Conservation (phyloP, 2,888 invertebrate genomes). For the Muschampia plurimacula region DNA sequence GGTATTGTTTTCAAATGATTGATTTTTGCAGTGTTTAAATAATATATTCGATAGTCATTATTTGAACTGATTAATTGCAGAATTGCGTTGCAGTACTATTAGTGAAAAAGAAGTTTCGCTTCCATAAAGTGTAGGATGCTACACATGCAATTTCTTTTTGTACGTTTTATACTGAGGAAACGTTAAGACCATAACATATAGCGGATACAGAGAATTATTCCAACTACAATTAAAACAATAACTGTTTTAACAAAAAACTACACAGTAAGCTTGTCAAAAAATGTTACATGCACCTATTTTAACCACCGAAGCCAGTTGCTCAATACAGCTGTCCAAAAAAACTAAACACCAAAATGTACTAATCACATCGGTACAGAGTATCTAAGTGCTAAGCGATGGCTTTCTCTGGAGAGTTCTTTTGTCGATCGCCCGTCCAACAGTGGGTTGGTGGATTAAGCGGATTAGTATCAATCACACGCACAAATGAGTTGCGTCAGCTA, state of each 20-base stretch:
- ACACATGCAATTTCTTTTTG: too few species aligned
- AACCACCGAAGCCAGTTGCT: conserved; percentile 22
- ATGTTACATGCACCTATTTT: conserved; percentile 11
- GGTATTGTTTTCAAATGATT: neutral
- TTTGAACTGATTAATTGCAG: too few species aligned
- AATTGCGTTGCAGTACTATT: too few species aligned
- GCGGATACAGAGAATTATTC: neutral
- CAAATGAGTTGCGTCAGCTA: conserved; percentile 78
- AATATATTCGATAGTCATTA: too few species aligned
- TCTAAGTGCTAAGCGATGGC: conserved; percentile 25
- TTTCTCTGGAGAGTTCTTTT: conserved; percentile 33
- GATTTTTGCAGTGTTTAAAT: too few species aligned
- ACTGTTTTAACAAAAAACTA: neutral
- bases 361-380: conserved; percentile 31
- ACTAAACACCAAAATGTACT: conserved; percentile 29
- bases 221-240: neutral
- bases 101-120: too few species aligned
- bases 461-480: conserved; percentile 80
- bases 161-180: too few species aligned
- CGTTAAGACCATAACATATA: too few species aligned
- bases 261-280: conserved; percentile 14
- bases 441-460: conserved; percentile 63
- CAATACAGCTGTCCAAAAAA: conserved; percentile 19
- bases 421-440: conserved; percentile 30
- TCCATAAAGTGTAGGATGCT: too few species aligned